Conservation (phyloP, 2,797 vertebrate species). For the Phoxinus dragarum region DNA sequence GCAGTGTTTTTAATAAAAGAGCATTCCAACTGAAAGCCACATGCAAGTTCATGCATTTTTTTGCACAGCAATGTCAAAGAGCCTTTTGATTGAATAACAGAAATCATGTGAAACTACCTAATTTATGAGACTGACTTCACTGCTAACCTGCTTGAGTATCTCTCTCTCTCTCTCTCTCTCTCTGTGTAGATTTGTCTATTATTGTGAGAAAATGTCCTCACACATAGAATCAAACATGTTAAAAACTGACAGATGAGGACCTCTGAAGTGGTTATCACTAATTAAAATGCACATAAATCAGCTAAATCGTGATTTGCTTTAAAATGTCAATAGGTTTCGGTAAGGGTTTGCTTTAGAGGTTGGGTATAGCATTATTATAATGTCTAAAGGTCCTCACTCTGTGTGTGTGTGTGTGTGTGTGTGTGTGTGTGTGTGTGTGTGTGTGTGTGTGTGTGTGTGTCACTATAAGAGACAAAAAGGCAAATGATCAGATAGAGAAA, state of each 20-base stretch:
- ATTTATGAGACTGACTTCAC: constrained; percentile 29
- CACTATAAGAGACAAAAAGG: background rate
- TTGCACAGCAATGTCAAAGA: constrained; percentile 17
- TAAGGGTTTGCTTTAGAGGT: constrained; percentile 1
- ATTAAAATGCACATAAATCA: background rate
- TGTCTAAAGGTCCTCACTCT: background rate
- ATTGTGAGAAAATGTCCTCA: background rate
- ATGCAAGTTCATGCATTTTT: background rate
- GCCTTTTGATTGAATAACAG: constrained; percentile 33
- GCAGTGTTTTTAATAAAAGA: constrained; percentile 14
- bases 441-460: background rate
- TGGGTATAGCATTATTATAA: background rate
- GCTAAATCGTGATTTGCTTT: background rate
- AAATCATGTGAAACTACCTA: constrained; percentile 13
- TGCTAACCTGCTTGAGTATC: background rate
- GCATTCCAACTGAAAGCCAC: constrained; percentile 6
- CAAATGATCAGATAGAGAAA: background rate
- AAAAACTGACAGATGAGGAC: constrained; percentile 10
- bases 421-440: background rate
- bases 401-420: background rate
- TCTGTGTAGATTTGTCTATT: background rate
- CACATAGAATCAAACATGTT: background rate
- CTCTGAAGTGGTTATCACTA: background rate
- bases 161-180: too few species aligned
- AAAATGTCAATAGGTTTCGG: constrained; percentile 10